These are phyloP conservation scores for Carlito syrichta DNA, from an alignment of 2,113 vertebrate species.

Conservation along the genomic window DNA sequence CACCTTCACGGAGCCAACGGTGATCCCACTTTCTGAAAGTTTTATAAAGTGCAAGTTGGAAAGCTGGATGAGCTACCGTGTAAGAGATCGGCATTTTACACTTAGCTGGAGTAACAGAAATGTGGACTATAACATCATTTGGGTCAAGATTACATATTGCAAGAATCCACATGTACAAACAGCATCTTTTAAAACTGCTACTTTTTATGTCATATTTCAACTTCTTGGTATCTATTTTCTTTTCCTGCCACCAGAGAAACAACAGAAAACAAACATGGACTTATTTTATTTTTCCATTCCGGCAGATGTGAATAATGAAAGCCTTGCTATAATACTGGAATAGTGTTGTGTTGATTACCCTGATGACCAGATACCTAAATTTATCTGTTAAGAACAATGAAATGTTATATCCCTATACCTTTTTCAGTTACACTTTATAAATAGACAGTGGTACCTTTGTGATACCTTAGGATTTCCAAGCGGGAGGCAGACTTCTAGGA, in stretches of 20 bases:
- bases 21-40: not conserved
- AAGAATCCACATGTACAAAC: not conserved
- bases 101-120: not conserved
- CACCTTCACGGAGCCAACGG: not conserved
- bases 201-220: slow-evolving; percentile 32
- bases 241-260: slow-evolving; percentile 4
- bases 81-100: not conserved
- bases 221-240: slow-evolving; percentile 11
- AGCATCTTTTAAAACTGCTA: not conserved
- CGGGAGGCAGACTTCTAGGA: not conserved
- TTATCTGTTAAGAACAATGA: slow-evolving; percentile 18
- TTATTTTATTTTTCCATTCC: not conserved
- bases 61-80: not conserved
- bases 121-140: not conserved
- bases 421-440: not conserved
- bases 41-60: not conserved
- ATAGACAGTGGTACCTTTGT: not conserved
- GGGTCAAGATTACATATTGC: not conserved
- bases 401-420: not conserved
- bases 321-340: not conserved
- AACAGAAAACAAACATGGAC: not conserved
- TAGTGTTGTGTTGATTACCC: not conserved
- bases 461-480: not conserved
- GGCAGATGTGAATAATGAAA: slow-evolving; percentile 30
- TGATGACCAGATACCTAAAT: not conserved